Evolutionary conservation across 2,888 invertebrate genomes (phyloP), one percentile per base, ranked within the genome.

Genomic region (Himalopsyche anomala): DNA sequence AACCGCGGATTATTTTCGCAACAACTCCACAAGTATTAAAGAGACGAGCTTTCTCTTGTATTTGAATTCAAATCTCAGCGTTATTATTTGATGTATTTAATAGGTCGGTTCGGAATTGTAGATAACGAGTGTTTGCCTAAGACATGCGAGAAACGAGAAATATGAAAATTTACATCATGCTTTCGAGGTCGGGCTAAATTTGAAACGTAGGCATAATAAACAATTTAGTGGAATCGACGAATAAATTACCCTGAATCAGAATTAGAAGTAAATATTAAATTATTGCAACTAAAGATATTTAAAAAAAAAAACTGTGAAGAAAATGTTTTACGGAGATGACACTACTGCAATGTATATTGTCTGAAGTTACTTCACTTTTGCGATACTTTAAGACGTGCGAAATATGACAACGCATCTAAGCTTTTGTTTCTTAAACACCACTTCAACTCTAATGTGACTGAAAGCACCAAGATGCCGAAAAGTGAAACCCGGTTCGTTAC

Each of bases 31-130:
- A 15, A 15, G 12, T 51, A 51, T 51, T 51, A 15, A 51, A 51
- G 51, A 51, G 19, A 19, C 8, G 11, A 19, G 62, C 62, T 62
- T 62, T 62, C 19, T 9, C 9, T 62, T 62, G 2, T 19, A 62
- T 62, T 62, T 62, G n/a, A 62, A 19, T 62, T 62, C 8, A 62
- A 62, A 62, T 62, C 62, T 62, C 62, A 62, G 62, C 62, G 19
- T 19, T 19, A 62, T 62, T 19, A 62, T 28, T 62, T 19, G 6
- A 62, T 62, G 62, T 62, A 62, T 62, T 62, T 62, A 62, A 62
- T 15, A 62, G 19, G 62, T 62, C 19, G 62, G 19, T 8, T 62
- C 6, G n/a, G n/a, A 19, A 8, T 28, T 62, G 62, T 11, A 19
- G 62, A 62, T 62, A 19, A 62, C 2, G 62, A 62, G 2, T 62